Percentiles rank a stretch among this genome's conserved stretches.
These are phyloP conservation scores for Trachelus stipa DNA, from an alignment of 2,888 invertebrate genomes.

Conservation along the genomic window DNA sequence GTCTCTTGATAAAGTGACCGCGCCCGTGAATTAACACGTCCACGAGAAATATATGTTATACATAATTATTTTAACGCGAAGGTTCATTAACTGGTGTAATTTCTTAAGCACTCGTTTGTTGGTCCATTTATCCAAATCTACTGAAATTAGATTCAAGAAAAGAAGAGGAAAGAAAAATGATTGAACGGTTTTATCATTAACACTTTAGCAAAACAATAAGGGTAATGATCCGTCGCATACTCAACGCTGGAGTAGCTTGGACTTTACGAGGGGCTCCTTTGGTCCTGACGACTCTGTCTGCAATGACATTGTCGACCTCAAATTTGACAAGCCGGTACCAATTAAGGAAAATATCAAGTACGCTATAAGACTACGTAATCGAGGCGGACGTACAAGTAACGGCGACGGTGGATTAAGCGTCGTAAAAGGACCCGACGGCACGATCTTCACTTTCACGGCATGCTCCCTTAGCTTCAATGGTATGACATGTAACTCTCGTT, in stretches of 20 bases:
- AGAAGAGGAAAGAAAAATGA: not conserved
- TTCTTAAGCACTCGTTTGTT: no score
- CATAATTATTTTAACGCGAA: no score
- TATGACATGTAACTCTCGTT: conserved; percentile 16
- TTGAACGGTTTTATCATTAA: no score
- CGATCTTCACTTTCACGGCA: conserved; percentile 88
- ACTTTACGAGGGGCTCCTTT: conserved; percentile 85
- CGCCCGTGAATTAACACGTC: no score
- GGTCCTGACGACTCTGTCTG: conserved; percentile 82
- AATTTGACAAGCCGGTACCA: conserved; percentile 88
- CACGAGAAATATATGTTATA: no score
- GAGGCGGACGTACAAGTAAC: conserved; percentile 92
- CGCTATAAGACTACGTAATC: conserved; percentile 87
- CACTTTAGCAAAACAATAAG: conserved; percentile 67
- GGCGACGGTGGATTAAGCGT: conserved; percentile 92
- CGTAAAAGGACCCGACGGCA: conserved; percentile 93
- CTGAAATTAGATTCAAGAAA: not conserved
- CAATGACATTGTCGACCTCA: conserved; percentile 89
- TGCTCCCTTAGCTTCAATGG: conserved; percentile 96
- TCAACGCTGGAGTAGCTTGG: conserved; percentile 90
- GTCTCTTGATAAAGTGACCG: not conserved
- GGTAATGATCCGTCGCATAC: conserved; percentile 73
- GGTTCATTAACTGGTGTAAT: no score
- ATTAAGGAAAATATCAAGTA: conserved; percentile 92
- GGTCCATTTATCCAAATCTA: no score